Percentiles rank a stretch among this genome's conserved stretches.
These are phyloP conservation scores for Procapra przewalskii DNA, from an alignment of 2,113 vertebrate genomes.

Conservation along the genomic window DNA sequence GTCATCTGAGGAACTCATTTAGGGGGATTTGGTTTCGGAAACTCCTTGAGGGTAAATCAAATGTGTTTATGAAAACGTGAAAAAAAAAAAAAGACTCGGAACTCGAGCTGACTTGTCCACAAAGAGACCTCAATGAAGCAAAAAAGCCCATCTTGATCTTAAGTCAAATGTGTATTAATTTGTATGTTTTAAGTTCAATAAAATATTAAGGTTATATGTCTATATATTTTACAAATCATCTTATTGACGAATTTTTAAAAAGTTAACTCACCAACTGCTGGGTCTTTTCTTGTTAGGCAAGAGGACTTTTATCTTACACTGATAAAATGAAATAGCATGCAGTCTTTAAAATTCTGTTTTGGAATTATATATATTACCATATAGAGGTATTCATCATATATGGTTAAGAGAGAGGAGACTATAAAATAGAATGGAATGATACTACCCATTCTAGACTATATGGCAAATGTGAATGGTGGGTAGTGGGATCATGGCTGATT, in stretches of 20 bases:
- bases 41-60: neutral
- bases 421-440: neutral
- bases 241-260: neutral
- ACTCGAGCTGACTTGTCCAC: neutral
- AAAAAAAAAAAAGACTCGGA: conserved; percentile 4
- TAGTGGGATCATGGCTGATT: neutral
- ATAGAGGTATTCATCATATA: neutral
- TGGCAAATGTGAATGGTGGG: neutral
- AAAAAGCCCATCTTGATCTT: neutral
- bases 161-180: neutral
- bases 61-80: neutral
- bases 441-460: neutral
- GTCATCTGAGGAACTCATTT: neutral
- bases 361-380: neutral
- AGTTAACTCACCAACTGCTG: neutral
- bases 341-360: neutral
- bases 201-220: neutral
- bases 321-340: neutral
- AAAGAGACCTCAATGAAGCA: neutral
- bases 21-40: neutral
- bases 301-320: conserved; percentile 16
- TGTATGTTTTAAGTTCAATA: conserved; percentile 5
- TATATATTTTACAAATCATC: conserved; percentile 17
- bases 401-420: neutral
- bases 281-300: neutral